Conservation (phyloP, 2,888 invertebrate genomes). For the Agriopis leucophaearia region DNA sequence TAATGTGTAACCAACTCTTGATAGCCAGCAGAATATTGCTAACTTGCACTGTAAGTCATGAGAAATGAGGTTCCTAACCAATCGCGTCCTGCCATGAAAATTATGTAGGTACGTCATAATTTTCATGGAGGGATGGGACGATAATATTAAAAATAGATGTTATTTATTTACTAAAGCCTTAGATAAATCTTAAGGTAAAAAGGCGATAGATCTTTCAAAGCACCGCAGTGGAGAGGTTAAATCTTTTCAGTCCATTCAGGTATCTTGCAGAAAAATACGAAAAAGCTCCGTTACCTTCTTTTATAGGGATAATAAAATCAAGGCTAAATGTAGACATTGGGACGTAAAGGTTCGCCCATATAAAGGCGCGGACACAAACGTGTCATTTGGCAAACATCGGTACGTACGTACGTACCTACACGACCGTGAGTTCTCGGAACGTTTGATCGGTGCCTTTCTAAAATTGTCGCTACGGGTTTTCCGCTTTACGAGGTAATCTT, state of each 20-base stretch:
- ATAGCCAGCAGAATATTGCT: no score
- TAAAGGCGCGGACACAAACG: slow-evolving; percentile 35
- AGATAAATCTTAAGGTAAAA: not conserved
- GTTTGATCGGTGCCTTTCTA: slow-evolving; percentile 32
- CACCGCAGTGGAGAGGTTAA: slow-evolving; percentile 23
- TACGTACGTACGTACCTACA: not conserved
- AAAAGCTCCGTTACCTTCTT: slow-evolving; percentile 33
- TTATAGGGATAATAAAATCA: slow-evolving; percentile 42
- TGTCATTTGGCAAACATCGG: slow-evolving; percentile 33
- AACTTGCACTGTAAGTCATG: no score
- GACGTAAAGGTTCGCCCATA: slow-evolving; percentile 31
- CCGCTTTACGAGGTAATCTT: not conserved
- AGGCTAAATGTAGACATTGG: slow-evolving; percentile 36
- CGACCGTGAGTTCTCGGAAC: slow-evolving; percentile 3
- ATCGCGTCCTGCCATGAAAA: no score
- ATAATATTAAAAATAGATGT: not conserved
- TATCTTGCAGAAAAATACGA: slow-evolving; percentile 33
- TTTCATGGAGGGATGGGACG: no score
- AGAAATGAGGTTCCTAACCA: no score
- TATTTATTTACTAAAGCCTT: not conserved
- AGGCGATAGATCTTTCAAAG: slow-evolving; percentile 18
- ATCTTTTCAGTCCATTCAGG: slow-evolving; percentile 28
- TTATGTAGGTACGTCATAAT: no score
- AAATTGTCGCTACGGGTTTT: slow-evolving; percentile 5
- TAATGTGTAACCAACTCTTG: no score